phyloP scores from a whole-genome alignment of 2,113 vertebrate genomes.

The Elephantulus edwardii region DNA sequence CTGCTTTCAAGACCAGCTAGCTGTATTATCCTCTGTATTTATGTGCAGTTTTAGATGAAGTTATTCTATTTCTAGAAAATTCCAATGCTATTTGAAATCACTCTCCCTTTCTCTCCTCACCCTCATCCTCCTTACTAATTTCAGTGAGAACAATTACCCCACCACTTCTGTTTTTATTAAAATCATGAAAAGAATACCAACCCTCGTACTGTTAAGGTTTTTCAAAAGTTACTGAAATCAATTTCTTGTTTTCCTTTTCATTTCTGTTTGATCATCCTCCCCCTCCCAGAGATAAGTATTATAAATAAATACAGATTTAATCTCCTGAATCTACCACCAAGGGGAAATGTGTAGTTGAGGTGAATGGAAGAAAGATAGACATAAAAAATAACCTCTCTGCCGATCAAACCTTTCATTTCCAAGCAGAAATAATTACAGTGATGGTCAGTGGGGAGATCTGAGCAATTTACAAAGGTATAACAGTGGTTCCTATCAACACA shows the following conservation, averaged over 20 bases:
- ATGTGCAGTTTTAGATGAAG: background rate
- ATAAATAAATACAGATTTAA: constrained; percentile 85
- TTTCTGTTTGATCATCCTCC: constrained; percentile 72
- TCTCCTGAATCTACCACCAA: constrained; percentile 78
- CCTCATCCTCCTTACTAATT: background rate
- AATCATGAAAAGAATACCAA: background rate
- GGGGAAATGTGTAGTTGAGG: constrained; percentile 63
- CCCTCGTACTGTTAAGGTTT: background rate
- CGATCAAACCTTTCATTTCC: constrained; percentile 83
- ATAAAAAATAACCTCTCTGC: constrained; percentile 74
- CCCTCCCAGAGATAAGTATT: constrained; percentile 75
- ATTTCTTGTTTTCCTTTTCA: background rate
- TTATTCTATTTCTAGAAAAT: background rate
- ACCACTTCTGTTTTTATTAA: constrained; percentile 19
- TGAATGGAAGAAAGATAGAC: constrained; percentile 75
- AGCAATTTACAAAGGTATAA: constrained; percentile 80
- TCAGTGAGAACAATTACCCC: background rate
- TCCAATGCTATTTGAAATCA: constrained; percentile 7
- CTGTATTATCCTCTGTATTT: background rate
- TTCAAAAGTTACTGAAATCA: background rate
- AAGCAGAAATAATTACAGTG: constrained; percentile 85
- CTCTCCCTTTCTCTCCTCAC: too few relatives aligned
- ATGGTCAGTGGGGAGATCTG: constrained; percentile 83
- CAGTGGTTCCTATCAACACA: constrained; percentile 79
- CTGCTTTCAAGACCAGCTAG: background rate